Evolutionary conservation across 2,797 vertebrate genomes (phyloP).

Genomic region (Podargus strigoides): DNA sequence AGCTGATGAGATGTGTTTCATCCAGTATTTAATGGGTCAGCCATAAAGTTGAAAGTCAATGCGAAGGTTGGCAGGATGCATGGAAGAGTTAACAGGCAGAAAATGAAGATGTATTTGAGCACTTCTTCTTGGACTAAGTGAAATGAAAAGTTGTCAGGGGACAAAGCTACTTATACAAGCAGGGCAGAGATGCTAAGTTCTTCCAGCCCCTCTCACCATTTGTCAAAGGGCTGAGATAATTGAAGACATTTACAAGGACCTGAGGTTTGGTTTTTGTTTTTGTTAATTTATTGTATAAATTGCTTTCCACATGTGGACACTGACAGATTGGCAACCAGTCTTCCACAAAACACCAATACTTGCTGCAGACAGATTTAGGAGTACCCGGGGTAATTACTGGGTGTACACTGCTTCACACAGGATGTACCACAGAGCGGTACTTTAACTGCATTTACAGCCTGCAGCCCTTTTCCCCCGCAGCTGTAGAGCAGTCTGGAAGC

Average conservation of each 20-base stretch:
- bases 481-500: not conserved
- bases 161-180: not conserved
- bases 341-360: not conserved
- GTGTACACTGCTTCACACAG: not conserved
- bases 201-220: not conserved
- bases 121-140: not conserved
- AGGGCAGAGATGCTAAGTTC: not conserved
- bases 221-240: not conserved
- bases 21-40: conserved; percentile 44
- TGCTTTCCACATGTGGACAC: not conserved
- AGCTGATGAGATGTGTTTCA: conserved; percentile 51
- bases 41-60: conserved; percentile 22
- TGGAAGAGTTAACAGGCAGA: conserved; percentile 44
- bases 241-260: not conserved
- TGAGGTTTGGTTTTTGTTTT: not conserved
- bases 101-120: not conserved
- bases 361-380: not conserved
- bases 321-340: not conserved
- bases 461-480: not conserved
- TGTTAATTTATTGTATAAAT: not conserved
- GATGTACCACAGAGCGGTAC: not conserved
- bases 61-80: not conserved
- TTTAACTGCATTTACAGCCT: not conserved
- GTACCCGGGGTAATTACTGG: not conserved
- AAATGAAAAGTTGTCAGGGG: not conserved